Conservation (phyloP, 92 coral and sea anemone genomes). For the Epizoanthus scotinus region DNA sequence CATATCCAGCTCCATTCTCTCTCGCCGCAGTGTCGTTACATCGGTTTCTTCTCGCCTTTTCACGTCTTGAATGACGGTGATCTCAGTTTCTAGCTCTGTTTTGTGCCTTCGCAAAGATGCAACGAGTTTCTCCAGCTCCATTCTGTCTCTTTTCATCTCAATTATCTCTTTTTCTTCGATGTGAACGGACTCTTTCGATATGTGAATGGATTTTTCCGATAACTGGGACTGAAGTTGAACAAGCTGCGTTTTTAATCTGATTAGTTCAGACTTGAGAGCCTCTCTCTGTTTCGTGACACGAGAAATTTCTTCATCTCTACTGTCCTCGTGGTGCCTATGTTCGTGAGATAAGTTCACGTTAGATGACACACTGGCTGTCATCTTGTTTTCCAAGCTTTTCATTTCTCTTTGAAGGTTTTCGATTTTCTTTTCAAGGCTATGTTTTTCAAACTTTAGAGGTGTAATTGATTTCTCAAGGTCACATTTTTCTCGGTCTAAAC, state of each 20-base stretch:
- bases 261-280: constrained; percentile 52
- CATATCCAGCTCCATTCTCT: constrained; percentile 77
- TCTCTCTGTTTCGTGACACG: constrained; percentile 64
- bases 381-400: constrained; percentile 23
- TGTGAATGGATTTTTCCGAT: constrained; percentile 45
- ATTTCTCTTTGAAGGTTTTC: constrained; percentile 48
- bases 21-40: constrained; percentile 61
- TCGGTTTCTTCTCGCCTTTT: constrained; percentile 75
- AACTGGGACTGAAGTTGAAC: constrained; percentile 42
- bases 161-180: constrained; percentile 60
- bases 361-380: neutral
- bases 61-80: constrained; percentile 63
- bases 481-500: constrained; percentile 46
- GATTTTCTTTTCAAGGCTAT: constrained; percentile 56
- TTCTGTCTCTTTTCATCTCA: constrained; percentile 66
- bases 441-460: constrained; percentile 53
- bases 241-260: constrained; percentile 51
- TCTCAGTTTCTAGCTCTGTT: constrained; percentile 81
- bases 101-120: constrained; percentile 72
- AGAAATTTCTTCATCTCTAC: constrained; percentile 54
- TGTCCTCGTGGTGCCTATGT: constrained; percentile 44
- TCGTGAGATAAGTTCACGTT: constrained; percentile 32
- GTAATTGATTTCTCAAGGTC: constrained; percentile 49
- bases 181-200: constrained; percentile 51
- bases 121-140: constrained; percentile 77